Conservation (phyloP, 2,797 vertebrate species). For the Poecilia picta region DNA sequence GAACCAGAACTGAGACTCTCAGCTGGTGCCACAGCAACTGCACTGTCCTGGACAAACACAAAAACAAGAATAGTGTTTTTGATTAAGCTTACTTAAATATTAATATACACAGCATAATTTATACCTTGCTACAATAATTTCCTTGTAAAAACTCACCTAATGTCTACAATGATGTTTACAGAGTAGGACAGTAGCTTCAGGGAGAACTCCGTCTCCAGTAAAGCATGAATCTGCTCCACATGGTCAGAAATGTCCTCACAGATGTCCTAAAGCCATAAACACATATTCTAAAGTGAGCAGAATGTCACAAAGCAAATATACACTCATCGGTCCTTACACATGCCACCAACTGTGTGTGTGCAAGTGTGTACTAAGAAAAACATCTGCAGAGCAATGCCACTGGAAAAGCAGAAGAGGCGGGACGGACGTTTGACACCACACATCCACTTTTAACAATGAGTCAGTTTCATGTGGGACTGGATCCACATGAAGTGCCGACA, state of each 20-base stretch:
- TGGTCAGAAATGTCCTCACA: constrained; percentile 99
- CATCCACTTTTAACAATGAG: constrained; percentile 55
- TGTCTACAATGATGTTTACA: constrained; percentile 97
- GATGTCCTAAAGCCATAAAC: constrained; percentile 85
- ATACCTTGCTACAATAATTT: background rate
- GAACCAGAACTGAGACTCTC: constrained; percentile 94
- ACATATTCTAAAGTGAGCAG: background rate
- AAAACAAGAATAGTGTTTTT: background rate
- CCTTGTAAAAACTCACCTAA: constrained; percentile 72
- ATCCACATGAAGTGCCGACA: constrained; percentile 26
- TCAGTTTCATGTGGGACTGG: constrained; percentile 54
- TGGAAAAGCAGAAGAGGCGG: constrained; percentile 57
- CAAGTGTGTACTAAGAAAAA: background rate
- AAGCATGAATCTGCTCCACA: constrained; percentile 97
- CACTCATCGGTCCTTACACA: background rate
- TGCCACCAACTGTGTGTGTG: background rate
- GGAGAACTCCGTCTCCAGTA: constrained; percentile 97
- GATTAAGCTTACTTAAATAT: background rate
- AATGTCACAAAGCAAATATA: background rate
- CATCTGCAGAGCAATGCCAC: background rate
- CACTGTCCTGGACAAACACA: constrained; percentile 78
- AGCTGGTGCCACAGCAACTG: constrained; percentile 99
- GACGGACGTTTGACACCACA: background rate
- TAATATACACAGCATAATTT: background rate
- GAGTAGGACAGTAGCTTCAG: constrained; percentile 97